Evolutionary conservation across 2,888 invertebrate genomes (phyloP).

Genomic region (Frankliniella intonsa): DNA sequence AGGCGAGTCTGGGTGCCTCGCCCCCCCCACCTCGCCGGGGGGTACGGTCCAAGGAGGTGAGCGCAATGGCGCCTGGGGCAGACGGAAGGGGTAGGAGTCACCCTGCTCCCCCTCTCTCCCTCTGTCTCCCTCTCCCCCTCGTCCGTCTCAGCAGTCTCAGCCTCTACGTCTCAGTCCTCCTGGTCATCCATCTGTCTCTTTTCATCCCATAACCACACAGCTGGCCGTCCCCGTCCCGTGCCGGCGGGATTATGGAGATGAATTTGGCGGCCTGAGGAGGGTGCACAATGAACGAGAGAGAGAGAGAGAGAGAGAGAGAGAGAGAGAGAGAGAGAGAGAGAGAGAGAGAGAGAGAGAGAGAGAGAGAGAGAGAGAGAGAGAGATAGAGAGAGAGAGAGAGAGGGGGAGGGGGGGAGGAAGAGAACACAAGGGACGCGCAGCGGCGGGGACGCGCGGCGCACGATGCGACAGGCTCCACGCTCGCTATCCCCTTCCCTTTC

Average conservation of each 20-base stretch:
- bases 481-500: too few relatives aligned
- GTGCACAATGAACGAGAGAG: slow-evolving; percentile 22
- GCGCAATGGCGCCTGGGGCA: not conserved
- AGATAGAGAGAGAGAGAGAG: too few relatives aligned
- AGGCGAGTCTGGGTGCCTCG: too few relatives aligned
- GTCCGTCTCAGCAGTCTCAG: not conserved
- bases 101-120: not conserved
- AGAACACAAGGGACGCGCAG: too few relatives aligned
- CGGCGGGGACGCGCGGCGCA: too few relatives aligned
- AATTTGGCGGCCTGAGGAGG: slow-evolving; percentile 24
- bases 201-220: not conserved
- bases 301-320: not conserved
- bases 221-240: not conserved
- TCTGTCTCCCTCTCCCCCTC: not conserved
- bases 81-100: not conserved
- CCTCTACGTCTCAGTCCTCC: not conserved
- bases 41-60: not conserved
- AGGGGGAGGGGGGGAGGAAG: too few relatives aligned
- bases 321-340: too few relatives aligned
- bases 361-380: not conserved
- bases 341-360: not conserved
- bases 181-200: not conserved
- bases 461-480: too few relatives aligned
- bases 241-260: slow-evolving; percentile 8
- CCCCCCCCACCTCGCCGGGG: too few relatives aligned